Evolutionary conservation across 2,888 invertebrate species (phyloP).

Genomic region (Petrophora chlorosata): DNA sequence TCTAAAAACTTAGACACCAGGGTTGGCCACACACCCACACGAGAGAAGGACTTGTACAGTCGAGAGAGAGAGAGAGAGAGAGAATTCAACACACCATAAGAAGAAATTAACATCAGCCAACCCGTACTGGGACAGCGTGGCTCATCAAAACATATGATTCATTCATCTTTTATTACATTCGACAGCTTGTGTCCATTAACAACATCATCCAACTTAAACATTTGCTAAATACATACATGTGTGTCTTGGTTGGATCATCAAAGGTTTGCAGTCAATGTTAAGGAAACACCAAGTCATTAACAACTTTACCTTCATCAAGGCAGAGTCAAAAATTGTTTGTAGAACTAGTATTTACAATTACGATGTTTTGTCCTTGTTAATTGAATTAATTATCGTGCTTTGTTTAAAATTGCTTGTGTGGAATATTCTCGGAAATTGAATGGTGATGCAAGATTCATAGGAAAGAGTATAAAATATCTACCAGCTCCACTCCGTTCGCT

Average conservation of each 20-base stretch:
- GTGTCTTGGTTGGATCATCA: slow-evolving; percentile 24
- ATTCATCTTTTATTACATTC: background rate
- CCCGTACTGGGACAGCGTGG: background rate
- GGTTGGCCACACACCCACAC: no score
- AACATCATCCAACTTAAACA: slow-evolving; percentile 13
- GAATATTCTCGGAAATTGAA: slow-evolving; percentile 29
- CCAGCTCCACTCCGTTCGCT: no score
- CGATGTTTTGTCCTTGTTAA: slow-evolving; percentile 30
- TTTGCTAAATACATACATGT: slow-evolving; percentile 17
- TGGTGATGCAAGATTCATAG: slow-evolving; percentile 1
- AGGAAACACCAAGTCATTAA: background rate
- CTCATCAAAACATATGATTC: background rate
- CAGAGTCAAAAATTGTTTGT: background rate
- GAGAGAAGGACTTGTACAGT: no score
- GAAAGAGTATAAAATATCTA: no score
- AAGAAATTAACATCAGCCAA: no score
- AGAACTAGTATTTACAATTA: slow-evolving; percentile 30
- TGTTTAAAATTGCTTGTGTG: slow-evolving; percentile 23
- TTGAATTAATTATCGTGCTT: slow-evolving; percentile 30
- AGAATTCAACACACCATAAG: no score
- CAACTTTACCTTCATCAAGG: background rate
- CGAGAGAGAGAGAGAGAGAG: no score
- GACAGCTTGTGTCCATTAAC: slow-evolving; percentile 8
- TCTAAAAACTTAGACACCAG: no score
- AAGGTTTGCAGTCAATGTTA: background rate